Percentiles rank a stretch among this genome's conserved stretches.
These are phyloP conservation scores for Podarcis muralis DNA, from an alignment of 2,113 vertebrate genomes.

Conservation along the genomic window DNA sequence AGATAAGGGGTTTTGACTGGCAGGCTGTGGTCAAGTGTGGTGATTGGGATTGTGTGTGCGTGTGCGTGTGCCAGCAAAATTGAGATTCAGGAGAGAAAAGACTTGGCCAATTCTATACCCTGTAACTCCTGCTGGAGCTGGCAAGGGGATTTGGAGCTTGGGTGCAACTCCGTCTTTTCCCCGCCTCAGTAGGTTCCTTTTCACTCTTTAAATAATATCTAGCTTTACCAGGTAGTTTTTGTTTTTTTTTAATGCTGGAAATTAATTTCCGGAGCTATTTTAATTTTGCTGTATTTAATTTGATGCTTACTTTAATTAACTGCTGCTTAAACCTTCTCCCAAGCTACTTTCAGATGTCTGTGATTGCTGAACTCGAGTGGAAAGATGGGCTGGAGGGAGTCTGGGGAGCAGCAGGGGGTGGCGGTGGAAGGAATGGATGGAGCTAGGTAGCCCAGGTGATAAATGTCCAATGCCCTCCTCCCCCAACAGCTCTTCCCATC, in stretches of 20 bases:
- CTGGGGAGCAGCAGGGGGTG: neutral
- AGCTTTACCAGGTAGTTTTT: constrained; percentile 80
- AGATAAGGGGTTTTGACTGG: neutral
- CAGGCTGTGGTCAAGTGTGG: neutral
- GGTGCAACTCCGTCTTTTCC: constrained; percentile 43
- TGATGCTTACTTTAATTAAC: constrained; percentile 87
- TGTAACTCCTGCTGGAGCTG: neutral
- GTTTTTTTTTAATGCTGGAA: constrained; percentile 59
- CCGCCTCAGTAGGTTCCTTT: constrained; percentile 66
- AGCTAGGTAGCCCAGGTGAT: neutral
- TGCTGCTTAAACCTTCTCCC: constrained; percentile 74
- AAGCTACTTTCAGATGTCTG: constrained; percentile 69
- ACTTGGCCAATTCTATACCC: neutral
- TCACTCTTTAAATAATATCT: constrained; percentile 74
- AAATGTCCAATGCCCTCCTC: no score
- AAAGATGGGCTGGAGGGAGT: constrained; percentile 14
- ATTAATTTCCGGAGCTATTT: constrained; percentile 86
- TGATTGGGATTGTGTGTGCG: neutral
- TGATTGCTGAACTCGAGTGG: constrained; percentile 56
- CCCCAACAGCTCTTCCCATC: neutral
- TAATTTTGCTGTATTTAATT: constrained; percentile 87
- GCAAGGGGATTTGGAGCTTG: constrained; percentile 12
- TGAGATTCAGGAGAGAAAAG: neutral
- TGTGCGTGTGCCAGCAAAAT: neutral
- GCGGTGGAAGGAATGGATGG: neutral